Evolutionary conservation across 2,113 vertebrate species (phyloP).

Genomic region (Rhinogobius similis): DNA sequence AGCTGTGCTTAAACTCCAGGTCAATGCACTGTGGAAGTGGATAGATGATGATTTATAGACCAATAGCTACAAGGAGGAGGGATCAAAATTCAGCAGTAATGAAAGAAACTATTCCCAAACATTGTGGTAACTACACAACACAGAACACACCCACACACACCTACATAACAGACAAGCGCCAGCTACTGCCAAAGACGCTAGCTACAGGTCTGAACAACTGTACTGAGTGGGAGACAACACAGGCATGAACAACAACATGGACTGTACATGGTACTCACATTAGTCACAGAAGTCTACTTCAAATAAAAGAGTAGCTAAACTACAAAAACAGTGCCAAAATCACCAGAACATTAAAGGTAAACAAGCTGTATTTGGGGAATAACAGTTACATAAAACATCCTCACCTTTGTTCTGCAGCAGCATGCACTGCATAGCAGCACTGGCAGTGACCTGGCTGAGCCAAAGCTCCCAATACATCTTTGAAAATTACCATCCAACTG

Average conservation of each 20-base stretch:
- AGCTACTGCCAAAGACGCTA: conserved; percentile 59
- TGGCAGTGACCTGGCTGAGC: conserved; percentile 72
- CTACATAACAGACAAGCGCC: conserved; percentile 20
- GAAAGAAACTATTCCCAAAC: conserved; percentile 14
- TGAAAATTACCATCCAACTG: neutral
- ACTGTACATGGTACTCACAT: neutral
- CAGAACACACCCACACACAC: conserved; percentile 38
- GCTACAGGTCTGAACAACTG: conserved; percentile 75
- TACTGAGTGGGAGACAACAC: conserved; percentile 31
- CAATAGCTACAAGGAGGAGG: conserved; percentile 45
- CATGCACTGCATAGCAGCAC: conserved; percentile 66
- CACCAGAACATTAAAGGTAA: neutral
- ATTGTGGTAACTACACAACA: conserved; percentile 24
- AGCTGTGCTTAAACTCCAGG: neutral
- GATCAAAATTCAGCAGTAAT: conserved; percentile 16
- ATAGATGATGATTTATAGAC: conserved; percentile 23
- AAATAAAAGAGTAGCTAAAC: neutral
- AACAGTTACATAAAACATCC: conserved; percentile 16
- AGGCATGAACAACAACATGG: neutral
- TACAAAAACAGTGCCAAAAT: neutral
- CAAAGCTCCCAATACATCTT: conserved; percentile 81
- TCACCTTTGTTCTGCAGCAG: conserved; percentile 77
- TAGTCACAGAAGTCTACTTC: neutral
- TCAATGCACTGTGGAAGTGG: conserved; percentile 7
- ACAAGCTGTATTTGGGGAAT: neutral